Evolutionary conservation across 2,888 invertebrate species (phyloP).

Genomic region (Orchesellides sinensis): DNA sequence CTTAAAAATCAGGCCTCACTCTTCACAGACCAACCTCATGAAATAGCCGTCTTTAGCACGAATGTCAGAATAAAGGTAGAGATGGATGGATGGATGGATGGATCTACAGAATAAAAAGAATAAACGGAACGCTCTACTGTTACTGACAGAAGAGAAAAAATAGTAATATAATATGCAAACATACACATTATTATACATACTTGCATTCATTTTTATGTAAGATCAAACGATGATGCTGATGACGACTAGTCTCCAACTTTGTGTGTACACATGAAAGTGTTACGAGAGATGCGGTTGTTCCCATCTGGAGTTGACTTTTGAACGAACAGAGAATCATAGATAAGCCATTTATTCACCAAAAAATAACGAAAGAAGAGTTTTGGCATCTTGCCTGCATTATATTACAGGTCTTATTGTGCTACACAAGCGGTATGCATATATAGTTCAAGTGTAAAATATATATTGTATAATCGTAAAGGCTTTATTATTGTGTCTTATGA

Average conservation of each 20-base stretch:
- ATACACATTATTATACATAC: not conserved
- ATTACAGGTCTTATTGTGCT: conserved; percentile 5
- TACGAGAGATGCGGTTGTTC: conserved; percentile 52
- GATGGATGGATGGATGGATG: too few species aligned
- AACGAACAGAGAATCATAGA: conserved; percentile 43
- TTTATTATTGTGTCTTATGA: too few species aligned
- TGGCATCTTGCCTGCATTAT: conserved; percentile 65
- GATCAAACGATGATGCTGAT: not conserved
- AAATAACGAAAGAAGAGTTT: conserved; percentile 49
- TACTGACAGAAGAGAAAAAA: not conserved
- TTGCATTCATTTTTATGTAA: not conserved
- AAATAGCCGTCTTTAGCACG: too few species aligned
- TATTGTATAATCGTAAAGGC: too few species aligned
- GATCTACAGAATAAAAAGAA: not conserved
- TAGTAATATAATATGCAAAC: not conserved
- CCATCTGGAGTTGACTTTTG: conserved; percentile 65
- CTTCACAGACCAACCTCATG: too few species aligned
- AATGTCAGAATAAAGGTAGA: too few species aligned
- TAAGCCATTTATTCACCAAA: conserved; percentile 55
- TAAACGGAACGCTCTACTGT: not conserved
- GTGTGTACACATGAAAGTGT: not conserved
- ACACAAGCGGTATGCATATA: too few species aligned
- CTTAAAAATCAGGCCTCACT: too few species aligned
- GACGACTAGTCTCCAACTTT: not conserved
- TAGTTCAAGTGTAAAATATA: too few species aligned